Conservation (phyloP, 2,797 vertebrate species). For the Leptodactylus fallax region DNA sequence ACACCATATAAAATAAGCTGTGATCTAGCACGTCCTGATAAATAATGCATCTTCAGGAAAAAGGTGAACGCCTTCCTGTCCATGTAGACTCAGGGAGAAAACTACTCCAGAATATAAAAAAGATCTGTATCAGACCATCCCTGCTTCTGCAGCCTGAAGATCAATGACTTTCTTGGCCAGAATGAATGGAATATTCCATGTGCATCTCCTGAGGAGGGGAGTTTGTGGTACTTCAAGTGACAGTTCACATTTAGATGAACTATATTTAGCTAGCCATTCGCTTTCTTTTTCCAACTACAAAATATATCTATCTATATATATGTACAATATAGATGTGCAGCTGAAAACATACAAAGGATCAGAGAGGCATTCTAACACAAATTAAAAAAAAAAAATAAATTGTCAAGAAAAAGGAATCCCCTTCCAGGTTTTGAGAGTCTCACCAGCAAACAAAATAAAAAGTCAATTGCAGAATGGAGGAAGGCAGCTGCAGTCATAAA, state of each 20-base stretch:
- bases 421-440: neutral
- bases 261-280: neutral
- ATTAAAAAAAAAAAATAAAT: accelerated
- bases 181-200: conserved; percentile 82
- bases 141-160: conserved; percentile 77
- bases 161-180: conserved; percentile 76
- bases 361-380: neutral
- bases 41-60: conserved; percentile 67
- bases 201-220: conserved; percentile 73
- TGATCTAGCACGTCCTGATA: conserved; percentile 41
- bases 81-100: conserved; percentile 60
- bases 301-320: no score
- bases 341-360: no score
- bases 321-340: neutral
- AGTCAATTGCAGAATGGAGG: neutral
- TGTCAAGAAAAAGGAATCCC: neutral
- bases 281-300: neutral
- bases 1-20: conserved; percentile 72
- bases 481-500: neutral
- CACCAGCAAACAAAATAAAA: neutral
- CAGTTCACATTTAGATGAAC: neutral
- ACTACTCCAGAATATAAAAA: conserved; percentile 68
- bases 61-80: conserved; percentile 62
- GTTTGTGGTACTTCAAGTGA: conserved; percentile 66
- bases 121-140: conserved; percentile 73